A percentile compares a stretch with the other conserved stretches of the same genome.
Conservation (phyloP, 2,888 invertebrate genomes). For the Alcis repandata region DNA sequence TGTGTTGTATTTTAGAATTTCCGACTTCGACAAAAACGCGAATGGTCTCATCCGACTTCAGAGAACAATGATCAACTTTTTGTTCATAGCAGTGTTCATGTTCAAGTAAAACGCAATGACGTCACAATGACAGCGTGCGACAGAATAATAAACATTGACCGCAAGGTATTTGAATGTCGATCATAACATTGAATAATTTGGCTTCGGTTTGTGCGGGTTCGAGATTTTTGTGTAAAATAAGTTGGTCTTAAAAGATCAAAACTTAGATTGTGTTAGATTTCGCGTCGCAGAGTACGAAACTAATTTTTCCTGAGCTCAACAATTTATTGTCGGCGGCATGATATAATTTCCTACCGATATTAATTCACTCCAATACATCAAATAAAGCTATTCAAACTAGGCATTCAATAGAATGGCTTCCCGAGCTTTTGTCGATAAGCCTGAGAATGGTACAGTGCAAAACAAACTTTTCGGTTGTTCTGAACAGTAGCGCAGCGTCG, state of each 20-base stretch:
- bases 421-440: conserved; percentile 15
- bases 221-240: neutral
- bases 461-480: neutral
- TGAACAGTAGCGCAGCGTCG: neutral
- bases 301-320: too few species aligned
- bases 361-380: conserved; percentile 30
- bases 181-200: conserved; percentile 18
- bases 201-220: neutral
- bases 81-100: neutral
- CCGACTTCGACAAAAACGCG: neutral
- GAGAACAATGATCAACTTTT: conserved; percentile 27
- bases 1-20: neutral
- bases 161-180: conserved; percentile 21
- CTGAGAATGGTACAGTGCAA: conserved; percentile 1
- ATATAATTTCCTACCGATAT: conserved; percentile 7
- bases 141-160: conserved; percentile 21
- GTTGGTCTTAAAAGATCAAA: too few species aligned
- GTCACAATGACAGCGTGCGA: conserved; percentile 18
- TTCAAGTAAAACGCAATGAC: conserved; percentile 18
- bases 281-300: too few species aligned
- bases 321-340: neutral
- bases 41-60: neutral
- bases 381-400: conserved; percentile 36
- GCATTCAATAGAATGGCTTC: conserved; percentile 42
- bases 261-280: too few species aligned